These are phyloP conservation scores for Petrolisthes cinctipes DNA, from an alignment of 2,888 invertebrate genomes.

Conservation along the genomic window DNA sequence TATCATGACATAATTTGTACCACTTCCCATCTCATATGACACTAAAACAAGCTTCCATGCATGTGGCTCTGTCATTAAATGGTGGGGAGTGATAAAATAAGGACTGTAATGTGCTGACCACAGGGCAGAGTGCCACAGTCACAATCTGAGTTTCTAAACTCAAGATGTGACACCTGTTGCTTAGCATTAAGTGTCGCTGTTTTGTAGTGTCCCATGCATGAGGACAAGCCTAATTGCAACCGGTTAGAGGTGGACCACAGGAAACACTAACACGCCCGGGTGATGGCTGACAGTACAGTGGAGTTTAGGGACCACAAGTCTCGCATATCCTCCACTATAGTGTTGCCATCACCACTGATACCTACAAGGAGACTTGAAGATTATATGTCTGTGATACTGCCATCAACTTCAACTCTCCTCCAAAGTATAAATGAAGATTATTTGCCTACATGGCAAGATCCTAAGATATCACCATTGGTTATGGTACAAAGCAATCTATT, in stretches of 20 bases:
- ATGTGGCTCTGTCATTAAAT: slow-evolving; percentile 45
- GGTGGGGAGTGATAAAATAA: background rate
- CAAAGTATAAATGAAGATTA: slow-evolving; percentile 54
- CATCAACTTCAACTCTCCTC: slow-evolving; percentile 65
- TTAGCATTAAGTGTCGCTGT: slow-evolving; percentile 62
- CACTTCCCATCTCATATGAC: slow-evolving; percentile 44
- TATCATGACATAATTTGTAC: slow-evolving; percentile 45
- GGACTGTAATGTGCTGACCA: slow-evolving; percentile 50
- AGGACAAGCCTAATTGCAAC: slow-evolving; percentile 60
- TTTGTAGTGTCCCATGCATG: slow-evolving; percentile 63
- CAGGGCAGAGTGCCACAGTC: slow-evolving; percentile 56
- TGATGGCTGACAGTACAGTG: slow-evolving; percentile 23
- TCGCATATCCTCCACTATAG: slow-evolving; percentile 18
- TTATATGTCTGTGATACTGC: slow-evolving; percentile 65
- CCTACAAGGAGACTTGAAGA: slow-evolving; percentile 61
- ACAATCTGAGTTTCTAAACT: slow-evolving; percentile 58
- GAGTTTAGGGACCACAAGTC: slow-evolving; percentile 26
- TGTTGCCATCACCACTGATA: slow-evolving; percentile 41
- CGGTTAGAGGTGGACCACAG: slow-evolving; percentile 45
- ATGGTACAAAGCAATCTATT: slow-evolving; percentile 63
- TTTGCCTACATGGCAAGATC: slow-evolving; percentile 47
- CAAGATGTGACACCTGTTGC: slow-evolving; percentile 60
- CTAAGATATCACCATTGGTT: slow-evolving; percentile 61
- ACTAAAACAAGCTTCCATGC: slow-evolving; percentile 45
- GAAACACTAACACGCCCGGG: slow-evolving; percentile 61